Evolutionary conservation across 2,888 invertebrate species (phyloP), one percentile per base, ranked within the genome.

Genomic region (Xylophagus ater): DNA sequence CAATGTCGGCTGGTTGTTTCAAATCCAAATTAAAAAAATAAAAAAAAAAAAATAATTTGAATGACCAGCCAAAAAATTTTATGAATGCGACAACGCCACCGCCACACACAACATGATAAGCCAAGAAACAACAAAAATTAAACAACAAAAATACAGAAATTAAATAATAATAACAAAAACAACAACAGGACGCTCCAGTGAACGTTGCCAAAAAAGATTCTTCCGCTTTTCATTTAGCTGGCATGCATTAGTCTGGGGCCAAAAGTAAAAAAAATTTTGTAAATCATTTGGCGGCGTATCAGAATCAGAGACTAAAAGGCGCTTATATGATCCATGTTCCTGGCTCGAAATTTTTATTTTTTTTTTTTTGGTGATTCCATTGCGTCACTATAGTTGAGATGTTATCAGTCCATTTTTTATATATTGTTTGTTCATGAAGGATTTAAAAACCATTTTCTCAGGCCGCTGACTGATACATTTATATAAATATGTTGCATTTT

Each of bases 61-160:
- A 30, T 41, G 44, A 39, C 41, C 41, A 38, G 44, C 44, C 44
- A 44, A 44, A 44, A 44, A 41, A 44, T 44, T 41, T 39, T 44
- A 44, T 44, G 41, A 44, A 44, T 44, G 43, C 38, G 40, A 18
- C n/a, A n/a, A n/a, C n/a, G n/a, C n/a, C n/a, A n/a, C n/a, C n/a
- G n/a, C n/a, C n/a, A n/a, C n/a, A n/a, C n/a, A n/a, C n/a, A n/a
- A n/a, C n/a, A 26, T 35, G 40, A 35, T 44, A 38, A 35, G 41
- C 41, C 41, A 41, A 44, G 23, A 38, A 38, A 13, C 15, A n/a
- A n/a, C n/a, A n/a, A n/a, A n/a, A n/a, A n/a, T n/a, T n/a, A n/a
- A n/a, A n/a, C 38, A 33, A 33, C 17, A 33, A n/a, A 8, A 30
- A 21, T 14, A 31, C 30, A 26, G 19, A 17, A 23, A n/a, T 12